These are phyloP conservation scores for Acanthurus tractus DNA, from an alignment of 2,797 vertebrate species.

Conservation along the genomic window DNA sequence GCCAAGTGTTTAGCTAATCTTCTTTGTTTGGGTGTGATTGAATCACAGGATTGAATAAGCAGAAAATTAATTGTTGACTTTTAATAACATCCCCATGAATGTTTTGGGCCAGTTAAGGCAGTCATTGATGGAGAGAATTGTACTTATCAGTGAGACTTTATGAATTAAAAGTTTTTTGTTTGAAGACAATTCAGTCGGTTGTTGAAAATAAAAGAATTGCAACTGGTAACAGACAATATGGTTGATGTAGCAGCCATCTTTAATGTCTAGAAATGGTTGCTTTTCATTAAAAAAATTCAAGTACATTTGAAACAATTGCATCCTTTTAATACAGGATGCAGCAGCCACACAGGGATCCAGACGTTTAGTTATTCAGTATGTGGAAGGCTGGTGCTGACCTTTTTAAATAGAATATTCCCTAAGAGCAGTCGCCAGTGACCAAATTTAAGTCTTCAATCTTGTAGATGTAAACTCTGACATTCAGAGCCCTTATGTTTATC, in stretches of 20 bases:
- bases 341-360: slow-evolving; percentile 39
- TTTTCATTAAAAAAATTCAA: slow-evolving; percentile 46
- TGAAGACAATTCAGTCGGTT: neutral
- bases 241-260: slow-evolving; percentile 1
- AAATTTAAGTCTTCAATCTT: slow-evolving; percentile 82
- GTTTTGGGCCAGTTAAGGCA: slow-evolving; percentile 21
- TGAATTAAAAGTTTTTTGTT: slow-evolving; percentile 17
- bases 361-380: slow-evolving; percentile 71
- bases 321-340: slow-evolving; percentile 46
- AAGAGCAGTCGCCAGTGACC: slow-evolving; percentile 72
- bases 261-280: slow-evolving; percentile 27
- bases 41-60: slow-evolving; percentile 60
- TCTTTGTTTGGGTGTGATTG: slow-evolving; percentile 62
- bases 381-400: slow-evolving; percentile 76
- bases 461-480: slow-evolving; percentile 85
- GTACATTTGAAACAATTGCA: slow-evolving; percentile 45
- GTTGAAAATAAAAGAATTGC: slow-evolving; percentile 11
- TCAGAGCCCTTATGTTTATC: slow-evolving; percentile 83
- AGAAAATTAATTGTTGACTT: slow-evolving; percentile 54
- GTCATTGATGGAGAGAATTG: slow-evolving; percentile 20
- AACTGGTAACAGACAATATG: slow-evolving; percentile 1
- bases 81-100: slow-evolving; percentile 7
- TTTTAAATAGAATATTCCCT: slow-evolving; percentile 80
- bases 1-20: slow-evolving; percentile 69
- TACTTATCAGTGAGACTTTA: slow-evolving; percentile 4